phyloP scores from a whole-genome alignment of 2,113 vertebrate genomes.

The Caracal caracal region DNA sequence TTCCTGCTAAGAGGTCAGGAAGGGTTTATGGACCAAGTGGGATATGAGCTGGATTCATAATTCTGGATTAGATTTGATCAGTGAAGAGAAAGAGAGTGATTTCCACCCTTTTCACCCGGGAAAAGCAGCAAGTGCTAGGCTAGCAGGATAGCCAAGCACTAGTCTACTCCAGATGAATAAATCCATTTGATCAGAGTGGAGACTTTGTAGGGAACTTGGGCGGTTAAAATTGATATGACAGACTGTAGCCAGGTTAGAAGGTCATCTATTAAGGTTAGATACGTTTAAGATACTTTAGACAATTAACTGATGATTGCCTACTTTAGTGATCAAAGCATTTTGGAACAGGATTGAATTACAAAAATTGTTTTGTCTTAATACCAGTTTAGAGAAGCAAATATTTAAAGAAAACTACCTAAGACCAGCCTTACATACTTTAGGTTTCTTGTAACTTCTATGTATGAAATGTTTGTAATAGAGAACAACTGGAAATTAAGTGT shows the following conservation, averaged over 20 bases:
- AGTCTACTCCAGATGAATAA: not conserved
- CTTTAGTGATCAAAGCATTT: not conserved
- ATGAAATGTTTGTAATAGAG: not conserved
- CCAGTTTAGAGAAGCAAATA: not conserved
- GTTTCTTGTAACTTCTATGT: not conserved
- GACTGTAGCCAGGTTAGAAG: not conserved
- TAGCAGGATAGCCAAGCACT: not conserved
- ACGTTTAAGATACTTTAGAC: not conserved
- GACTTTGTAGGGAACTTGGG: not conserved
- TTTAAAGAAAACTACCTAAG: slow-evolving; percentile 28
- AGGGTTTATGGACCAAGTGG: not conserved
- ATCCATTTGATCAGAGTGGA: not conserved
- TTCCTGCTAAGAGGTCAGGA: not conserved
- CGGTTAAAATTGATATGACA: not conserved
- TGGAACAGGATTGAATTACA: not conserved
- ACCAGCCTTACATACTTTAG: not conserved
- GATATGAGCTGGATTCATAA: not conserved
- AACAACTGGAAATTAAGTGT: not conserved
- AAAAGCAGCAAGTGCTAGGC: not conserved
- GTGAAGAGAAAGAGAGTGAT: not conserved
- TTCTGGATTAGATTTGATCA: not conserved
- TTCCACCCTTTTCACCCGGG: not conserved
- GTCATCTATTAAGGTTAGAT: not conserved
- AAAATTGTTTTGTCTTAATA: not conserved
- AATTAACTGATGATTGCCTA: not conserved